Evolutionary conservation across 2,113 vertebrate species (phyloP).

Genomic region (Cisticola juncidis): DNA sequence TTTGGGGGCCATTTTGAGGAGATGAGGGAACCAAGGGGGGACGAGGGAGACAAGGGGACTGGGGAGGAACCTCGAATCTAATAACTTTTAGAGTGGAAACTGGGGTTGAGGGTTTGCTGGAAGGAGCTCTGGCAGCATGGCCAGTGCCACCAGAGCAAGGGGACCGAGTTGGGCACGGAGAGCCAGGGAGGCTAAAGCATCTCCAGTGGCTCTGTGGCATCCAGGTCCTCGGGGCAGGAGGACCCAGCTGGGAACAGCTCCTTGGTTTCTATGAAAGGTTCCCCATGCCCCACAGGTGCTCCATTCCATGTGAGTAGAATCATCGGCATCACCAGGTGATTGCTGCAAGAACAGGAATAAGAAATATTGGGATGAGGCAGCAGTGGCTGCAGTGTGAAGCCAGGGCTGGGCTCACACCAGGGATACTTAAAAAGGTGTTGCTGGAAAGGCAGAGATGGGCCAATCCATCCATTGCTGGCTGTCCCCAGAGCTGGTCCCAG

Average conservation of each 20-base stretch:
- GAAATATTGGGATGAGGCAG: neutral
- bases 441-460: neutral
- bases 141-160: no score
- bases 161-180: no score
- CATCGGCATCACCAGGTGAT: rapidly evolving
- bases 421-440: neutral
- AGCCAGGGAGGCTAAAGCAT: no score
- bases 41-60: no score
- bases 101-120: no score
- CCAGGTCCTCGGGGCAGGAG: neutral
- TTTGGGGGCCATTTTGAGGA: no score
- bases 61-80: no score
- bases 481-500: rapidly evolving
- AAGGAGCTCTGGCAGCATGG: no score
- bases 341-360: neutral
- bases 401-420: neutral
- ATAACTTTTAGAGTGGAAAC: no score
- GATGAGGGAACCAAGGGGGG: no score
- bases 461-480: neutral
- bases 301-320: rapidly evolving
- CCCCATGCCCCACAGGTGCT: neutral
- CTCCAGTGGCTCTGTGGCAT: rapidly evolving
- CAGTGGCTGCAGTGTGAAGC: rapidly evolving
- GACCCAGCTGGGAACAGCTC: neutral
- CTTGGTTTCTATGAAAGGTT: neutral